These are phyloP conservation scores for Labeo catla DNA, from an alignment of 2,113 vertebrate genomes.

Conservation along the genomic window DNA sequence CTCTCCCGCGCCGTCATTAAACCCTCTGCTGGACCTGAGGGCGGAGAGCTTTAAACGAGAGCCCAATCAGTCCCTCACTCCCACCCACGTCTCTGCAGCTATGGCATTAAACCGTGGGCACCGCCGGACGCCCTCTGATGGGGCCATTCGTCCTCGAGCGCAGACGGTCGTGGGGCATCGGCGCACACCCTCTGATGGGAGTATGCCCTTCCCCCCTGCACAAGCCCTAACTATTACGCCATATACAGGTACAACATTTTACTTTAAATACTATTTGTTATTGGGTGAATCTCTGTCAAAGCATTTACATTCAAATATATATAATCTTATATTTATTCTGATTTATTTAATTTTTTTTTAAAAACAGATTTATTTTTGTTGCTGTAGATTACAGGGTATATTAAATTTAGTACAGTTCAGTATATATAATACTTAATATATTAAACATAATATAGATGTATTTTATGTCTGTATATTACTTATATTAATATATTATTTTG, in stretches of 20 bases:
- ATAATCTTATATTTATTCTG: no score
- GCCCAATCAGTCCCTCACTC: slow-evolving; percentile 88
- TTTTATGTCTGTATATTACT: no score
- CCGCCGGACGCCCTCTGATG: slow-evolving; percentile 85
- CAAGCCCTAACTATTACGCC: slow-evolving; percentile 42
- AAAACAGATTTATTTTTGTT: no score
- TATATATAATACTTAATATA: no score
- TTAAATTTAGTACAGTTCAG: no score
- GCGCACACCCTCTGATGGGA: slow-evolving; percentile 79
- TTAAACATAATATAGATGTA: no score
- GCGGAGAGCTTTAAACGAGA: slow-evolving; percentile 91
- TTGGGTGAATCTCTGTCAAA: background rate
- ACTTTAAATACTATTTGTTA: background rate
- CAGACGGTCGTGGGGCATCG: slow-evolving; percentile 74
- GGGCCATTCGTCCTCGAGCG: slow-evolving; percentile 80
- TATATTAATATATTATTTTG: no score
- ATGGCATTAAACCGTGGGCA: slow-evolving; percentile 79
- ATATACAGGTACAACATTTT: slow-evolving; percentile 62
- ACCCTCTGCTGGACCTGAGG: slow-evolving; percentile 85
- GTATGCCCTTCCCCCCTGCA: slow-evolving; percentile 74
- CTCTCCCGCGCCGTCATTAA: slow-evolving; percentile 64
- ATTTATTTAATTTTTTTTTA: no score
- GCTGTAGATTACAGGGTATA: no score
- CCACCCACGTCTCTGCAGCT: slow-evolving; percentile 83
- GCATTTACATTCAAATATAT: background rate